Evolutionary conservation across 2,113 vertebrate species (phyloP).

Genomic region (Centrocercus urophasianus): DNA sequence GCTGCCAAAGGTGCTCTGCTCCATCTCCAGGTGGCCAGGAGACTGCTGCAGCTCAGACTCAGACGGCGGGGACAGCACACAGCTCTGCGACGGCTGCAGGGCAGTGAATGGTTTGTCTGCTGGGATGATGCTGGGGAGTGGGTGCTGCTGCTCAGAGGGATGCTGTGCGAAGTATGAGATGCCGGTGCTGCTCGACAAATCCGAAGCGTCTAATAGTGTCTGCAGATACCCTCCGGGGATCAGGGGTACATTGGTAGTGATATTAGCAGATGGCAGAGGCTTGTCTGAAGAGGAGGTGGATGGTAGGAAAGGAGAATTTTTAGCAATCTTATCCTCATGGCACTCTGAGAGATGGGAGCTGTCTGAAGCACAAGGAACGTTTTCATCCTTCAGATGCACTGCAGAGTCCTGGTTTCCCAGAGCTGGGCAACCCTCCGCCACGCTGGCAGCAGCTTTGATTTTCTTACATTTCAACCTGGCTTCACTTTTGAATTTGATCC

Average conservation of each 20-base stretch:
- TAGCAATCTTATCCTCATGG: slow-evolving; percentile 82
- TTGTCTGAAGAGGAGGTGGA: slow-evolving; percentile 91
- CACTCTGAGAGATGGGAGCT: slow-evolving; percentile 87
- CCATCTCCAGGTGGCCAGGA: slow-evolving; percentile 87
- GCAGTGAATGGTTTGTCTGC: slow-evolving; percentile 90
- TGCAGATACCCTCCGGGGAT: slow-evolving; percentile 98
- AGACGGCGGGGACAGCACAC: slow-evolving; percentile 91
- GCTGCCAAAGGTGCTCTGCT: slow-evolving; percentile 82
- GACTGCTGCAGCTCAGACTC: slow-evolving; percentile 95
- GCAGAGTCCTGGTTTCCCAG: slow-evolving; percentile 83
- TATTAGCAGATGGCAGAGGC: slow-evolving; percentile 87
- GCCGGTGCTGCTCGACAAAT: slow-evolving; percentile 87
- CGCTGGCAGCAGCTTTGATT: slow-evolving; percentile 84
- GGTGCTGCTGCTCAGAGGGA: slow-evolving; percentile 81
- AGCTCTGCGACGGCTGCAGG: slow-evolving; percentile 91
- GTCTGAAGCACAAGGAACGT: slow-evolving; percentile 81
- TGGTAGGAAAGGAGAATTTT: slow-evolving; percentile 92
- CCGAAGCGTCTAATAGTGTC: slow-evolving; percentile 96
- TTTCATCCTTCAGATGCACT: slow-evolving; percentile 81
- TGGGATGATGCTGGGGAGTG: slow-evolving; percentile 84
- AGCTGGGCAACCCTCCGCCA: slow-evolving; percentile 75
- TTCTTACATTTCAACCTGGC: slow-evolving; percentile 95
- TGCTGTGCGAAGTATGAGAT: slow-evolving; percentile 92
- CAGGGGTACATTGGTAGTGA: slow-evolving; percentile 89
- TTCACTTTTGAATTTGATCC: slow-evolving; percentile 99